Evolutionary conservation across 2,888 invertebrate species (phyloP).

Genomic region (Drosophila paranaensis): DNA sequence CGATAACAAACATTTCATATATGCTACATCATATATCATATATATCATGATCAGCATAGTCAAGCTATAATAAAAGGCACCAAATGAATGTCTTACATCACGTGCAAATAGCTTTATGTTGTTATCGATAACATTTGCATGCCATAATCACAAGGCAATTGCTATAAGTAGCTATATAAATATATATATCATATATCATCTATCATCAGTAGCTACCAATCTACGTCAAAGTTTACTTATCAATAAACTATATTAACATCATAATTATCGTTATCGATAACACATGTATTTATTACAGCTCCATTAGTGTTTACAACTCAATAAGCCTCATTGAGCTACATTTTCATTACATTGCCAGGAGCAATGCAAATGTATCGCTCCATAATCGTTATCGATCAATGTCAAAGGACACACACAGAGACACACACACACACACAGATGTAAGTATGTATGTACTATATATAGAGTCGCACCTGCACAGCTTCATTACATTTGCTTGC

Average conservation of each 20-base stretch:
- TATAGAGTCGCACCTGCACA: constrained; percentile 36
- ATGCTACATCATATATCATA: not conserved
- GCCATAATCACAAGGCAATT: not conserved
- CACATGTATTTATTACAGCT: not conserved
- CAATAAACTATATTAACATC: not conserved
- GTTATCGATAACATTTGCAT: not conserved
- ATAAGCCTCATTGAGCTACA: not conserved
- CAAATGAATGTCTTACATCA: not conserved
- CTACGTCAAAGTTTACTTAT: not conserved
- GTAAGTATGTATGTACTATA: not conserved
- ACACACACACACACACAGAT: constrained; percentile 4
- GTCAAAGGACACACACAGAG: constrained; percentile 21
- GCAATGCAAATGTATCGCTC: constrained; percentile 22
- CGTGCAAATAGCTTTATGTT: not conserved
- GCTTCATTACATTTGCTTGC: constrained; percentile 28
- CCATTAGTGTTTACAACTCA: not conserved
- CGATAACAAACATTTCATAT: not conserved
- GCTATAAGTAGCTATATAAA: not conserved
- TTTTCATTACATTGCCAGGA: not conserved
- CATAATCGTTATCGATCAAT: constrained; percentile 51
- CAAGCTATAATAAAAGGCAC: not conserved
- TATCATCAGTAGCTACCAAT: not conserved
- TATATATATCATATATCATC: no score
- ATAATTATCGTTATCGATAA: not conserved
- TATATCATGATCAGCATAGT: not conserved